These are phyloP conservation scores for Anthonomus grandis DNA, from an alignment of 1,140 invertebrate species.

Conservation along the genomic window DNA sequence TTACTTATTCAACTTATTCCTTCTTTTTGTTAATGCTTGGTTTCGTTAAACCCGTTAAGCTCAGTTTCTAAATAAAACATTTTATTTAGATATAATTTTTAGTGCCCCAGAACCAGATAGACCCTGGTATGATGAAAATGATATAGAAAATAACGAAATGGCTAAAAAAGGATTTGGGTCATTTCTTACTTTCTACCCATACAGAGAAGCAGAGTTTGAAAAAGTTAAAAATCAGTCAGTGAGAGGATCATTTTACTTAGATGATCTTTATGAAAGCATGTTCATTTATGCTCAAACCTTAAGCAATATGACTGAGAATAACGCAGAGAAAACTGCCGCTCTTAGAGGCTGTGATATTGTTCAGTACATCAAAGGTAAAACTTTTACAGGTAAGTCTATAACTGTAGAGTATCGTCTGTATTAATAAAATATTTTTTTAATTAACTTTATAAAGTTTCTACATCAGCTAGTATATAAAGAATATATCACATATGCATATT, in stretches of 20 bases:
- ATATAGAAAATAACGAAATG: slow-evolving; percentile 78
- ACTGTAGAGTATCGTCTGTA: no score
- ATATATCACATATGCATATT: no score
- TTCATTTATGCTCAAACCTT: slow-evolving; percentile 87
- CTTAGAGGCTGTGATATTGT: slow-evolving; percentile 66
- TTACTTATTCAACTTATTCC: no score
- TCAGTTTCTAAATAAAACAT: no score
- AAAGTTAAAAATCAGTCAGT: slow-evolving; percentile 22
- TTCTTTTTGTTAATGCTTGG: no score
- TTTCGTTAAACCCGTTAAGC: no score
- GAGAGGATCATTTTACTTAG: slow-evolving; percentile 38
- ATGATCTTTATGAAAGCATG: slow-evolving; percentile 92
- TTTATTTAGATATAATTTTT: no score
- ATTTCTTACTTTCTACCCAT: slow-evolving; percentile 80
- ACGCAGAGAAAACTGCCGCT: slow-evolving; percentile 53
- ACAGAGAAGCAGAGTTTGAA: slow-evolving; percentile 50
- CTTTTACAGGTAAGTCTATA: slow-evolving; percentile 71
- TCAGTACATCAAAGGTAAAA: slow-evolving; percentile 85
- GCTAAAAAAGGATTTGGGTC: slow-evolving; percentile 87
- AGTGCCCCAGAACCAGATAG: slow-evolving; percentile 35
- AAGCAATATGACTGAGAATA: slow-evolving; percentile 56
- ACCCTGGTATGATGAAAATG: slow-evolving; percentile 75
- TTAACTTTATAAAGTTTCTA: no score
- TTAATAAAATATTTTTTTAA: no score
- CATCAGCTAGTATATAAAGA: no score